A percentile compares a stretch with the other conserved stretches of the same genome.
Evolutionary conservation across 2,113 vertebrate species (phyloP).

Genomic region (Platichthys flesus): DNA sequence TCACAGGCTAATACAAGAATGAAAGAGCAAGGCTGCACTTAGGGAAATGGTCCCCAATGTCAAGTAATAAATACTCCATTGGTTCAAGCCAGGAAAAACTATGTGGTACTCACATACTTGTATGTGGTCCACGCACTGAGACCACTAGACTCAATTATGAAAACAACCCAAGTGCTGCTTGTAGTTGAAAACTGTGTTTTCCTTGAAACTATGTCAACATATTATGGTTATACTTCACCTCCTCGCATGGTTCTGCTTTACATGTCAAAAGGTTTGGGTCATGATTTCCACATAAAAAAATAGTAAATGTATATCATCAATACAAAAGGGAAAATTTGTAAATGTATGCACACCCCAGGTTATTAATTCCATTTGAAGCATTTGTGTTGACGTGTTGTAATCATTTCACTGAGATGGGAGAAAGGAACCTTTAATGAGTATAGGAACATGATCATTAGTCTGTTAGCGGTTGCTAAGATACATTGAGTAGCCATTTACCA

Average conservation of each 20-base stretch:
- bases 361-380: constrained; percentile 43
- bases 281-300: constrained; percentile 17
- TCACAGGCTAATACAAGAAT: constrained; percentile 1
- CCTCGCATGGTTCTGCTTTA: not conserved
- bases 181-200: too few species aligned
- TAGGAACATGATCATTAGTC: constrained; percentile 33
- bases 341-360: constrained; percentile 20
- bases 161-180: constrained; percentile 1
- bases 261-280: constrained; percentile 3
- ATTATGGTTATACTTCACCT: not conserved
- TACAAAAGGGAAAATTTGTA: constrained; percentile 13
- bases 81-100: constrained; percentile 7
- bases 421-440: constrained; percentile 44
- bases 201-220: not conserved
- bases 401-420: constrained; percentile 52
- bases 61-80: constrained; percentile 4
- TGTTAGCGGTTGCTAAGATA: constrained; percentile 53
- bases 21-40: constrained; percentile 20
- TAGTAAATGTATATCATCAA: not conserved
- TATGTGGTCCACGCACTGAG: not conserved
- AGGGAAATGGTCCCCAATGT: constrained; percentile 13
- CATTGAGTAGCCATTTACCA: constrained; percentile 31
- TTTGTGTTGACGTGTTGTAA: constrained; percentile 40
- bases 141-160: not conserved
- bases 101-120: constrained; percentile 10